Base-by-base conservation (phyloP, 1,140 invertebrate species). In the Hormaphis cornu region DNA sequence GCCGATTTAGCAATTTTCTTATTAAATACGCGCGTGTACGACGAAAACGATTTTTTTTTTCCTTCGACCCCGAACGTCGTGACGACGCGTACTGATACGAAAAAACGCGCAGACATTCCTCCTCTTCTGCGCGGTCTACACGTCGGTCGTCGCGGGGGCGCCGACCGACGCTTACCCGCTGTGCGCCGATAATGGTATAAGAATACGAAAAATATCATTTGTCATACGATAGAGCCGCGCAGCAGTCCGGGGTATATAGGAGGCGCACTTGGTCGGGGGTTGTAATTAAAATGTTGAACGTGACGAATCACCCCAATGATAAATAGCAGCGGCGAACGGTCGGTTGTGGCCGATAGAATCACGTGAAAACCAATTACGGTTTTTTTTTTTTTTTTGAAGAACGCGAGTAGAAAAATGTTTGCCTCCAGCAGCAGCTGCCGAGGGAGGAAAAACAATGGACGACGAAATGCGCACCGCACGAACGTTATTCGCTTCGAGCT, bases 271-370 rank as follows among this genome's bases (percentile, higher is more conserved):
- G 18, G n/a, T 35, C 2, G 9, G 46, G 58, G 58, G 58, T 61
- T n/a, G 58, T 61, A 61, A 61, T 61, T 61, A 61, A 61, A 61
- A 30, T 61, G 26, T 61, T 42, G 24, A 18, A 46, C 24, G 40
- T 61, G 40, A 61, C 58, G 40, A 61, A 61, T 61, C 33, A 14
- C 18, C 35, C 18, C 22, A 5, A n/a, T 46, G 10, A 46, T 61
- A 46, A 46, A 26, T 59, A 42, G 3, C 26, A 59, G n/a, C n/a
- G 4, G 3, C 30, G 18, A 20, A 10, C n/a, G 54, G 8, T 18
- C 16, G 53, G 7, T 46, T 3, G 20, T 18, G 37, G n/a, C 10
- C 9, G 18, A 53, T 33, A 35, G 4, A 54, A 35, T 54, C 24
- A 61, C 42, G 12, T 10, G 33, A 46, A 61, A 44, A 26, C 37